These are phyloP conservation scores for Stenurella melanura DNA, from an alignment of 2,888 invertebrate genomes.

Conservation along the genomic window DNA sequence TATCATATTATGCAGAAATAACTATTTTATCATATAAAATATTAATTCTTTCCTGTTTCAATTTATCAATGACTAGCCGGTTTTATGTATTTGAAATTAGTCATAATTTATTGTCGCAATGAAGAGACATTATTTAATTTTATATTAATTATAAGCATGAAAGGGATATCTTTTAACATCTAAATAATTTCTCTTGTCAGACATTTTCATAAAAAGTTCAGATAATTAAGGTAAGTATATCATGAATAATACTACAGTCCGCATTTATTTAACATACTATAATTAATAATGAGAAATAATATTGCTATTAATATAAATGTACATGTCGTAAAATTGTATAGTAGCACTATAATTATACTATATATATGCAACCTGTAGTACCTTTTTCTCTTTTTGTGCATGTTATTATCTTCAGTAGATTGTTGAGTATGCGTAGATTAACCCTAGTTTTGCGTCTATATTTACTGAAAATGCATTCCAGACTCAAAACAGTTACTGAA, in stretches of 20 bases:
- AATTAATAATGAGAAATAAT: not conserved
- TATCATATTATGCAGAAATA: no score
- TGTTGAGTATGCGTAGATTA: slow-evolving; percentile 44
- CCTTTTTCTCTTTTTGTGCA: slow-evolving; percentile 60
- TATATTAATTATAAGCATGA: no score
- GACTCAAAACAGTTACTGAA: slow-evolving; percentile 71
- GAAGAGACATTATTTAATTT: no score
- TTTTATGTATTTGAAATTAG: no score
- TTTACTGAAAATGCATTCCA: slow-evolving; percentile 56
- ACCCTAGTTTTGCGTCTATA: slow-evolving; percentile 40
- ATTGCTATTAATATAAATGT: not conserved
- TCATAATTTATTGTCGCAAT: no score
- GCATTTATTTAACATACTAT: not conserved
- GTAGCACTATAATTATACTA: slow-evolving; percentile 38
- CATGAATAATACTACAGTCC: slow-evolving; percentile 3
- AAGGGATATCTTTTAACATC: no score
- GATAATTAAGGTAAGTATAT: not conserved
- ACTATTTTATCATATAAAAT: no score
- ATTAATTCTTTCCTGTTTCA: no score
- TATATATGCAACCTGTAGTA: slow-evolving; percentile 51
- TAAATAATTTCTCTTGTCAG: not conserved
- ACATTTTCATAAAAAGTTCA: no score
- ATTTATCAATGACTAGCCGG: no score
- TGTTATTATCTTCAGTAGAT: slow-evolving; percentile 38
- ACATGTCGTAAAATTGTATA: slow-evolving; percentile 33